Base-by-base conservation (phyloP, 2,113 vertebrate genomes). In the Perognathus longimembris region DNA sequence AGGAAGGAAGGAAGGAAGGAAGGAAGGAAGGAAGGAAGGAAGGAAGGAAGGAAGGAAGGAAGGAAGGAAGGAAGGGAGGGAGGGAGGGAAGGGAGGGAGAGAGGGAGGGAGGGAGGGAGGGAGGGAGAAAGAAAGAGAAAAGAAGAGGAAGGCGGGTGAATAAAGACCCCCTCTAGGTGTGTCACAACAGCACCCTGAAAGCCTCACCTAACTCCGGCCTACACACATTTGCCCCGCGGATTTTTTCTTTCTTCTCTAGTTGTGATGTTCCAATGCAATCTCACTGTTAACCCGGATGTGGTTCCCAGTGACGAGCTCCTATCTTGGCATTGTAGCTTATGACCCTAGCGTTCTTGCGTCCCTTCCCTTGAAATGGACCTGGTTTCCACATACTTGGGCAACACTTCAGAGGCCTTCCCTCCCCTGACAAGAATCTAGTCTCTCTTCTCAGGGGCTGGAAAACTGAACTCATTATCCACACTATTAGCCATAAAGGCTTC, bases 401-500 rank as follows among this genome's bases (percentile, higher is more conserved):
- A 76, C 77, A 4, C 14, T 86, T 70, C 45, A 81, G 50, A 87
- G 75, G 54, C 34, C 61, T 77, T 86, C 50, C 10, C 67, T 88
- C 45, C 20, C 38, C 32, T 14, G 40, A 70, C 18, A 26, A 79
- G 88, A 85, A 14, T 7, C 40, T 40, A 45, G 76, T 6, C 22
- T 54, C 70, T 89, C 63, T 74, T 81, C 88, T 78, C 73, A 50
- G 69, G 64, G 80, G 3, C 88, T 75, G 15, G 70, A 64, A 90
- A 97, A 86, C 64, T 82, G 89, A 63, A 94, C 95, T 97, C 36
- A 57, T 45, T 93, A 82, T 50, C 89, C 87, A 95, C 90, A 18
- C 12, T 3, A 30, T 97, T 96, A 97, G 82, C 89, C 57, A 93
- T 89, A 88, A 94, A 97, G 76, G 78, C 85, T 93, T 95, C 36